Evolutionary conservation across 1,140 invertebrate genomes (phyloP), one percentile per base, ranked within the genome.

Genomic region (Subanguina moxae): DNA sequence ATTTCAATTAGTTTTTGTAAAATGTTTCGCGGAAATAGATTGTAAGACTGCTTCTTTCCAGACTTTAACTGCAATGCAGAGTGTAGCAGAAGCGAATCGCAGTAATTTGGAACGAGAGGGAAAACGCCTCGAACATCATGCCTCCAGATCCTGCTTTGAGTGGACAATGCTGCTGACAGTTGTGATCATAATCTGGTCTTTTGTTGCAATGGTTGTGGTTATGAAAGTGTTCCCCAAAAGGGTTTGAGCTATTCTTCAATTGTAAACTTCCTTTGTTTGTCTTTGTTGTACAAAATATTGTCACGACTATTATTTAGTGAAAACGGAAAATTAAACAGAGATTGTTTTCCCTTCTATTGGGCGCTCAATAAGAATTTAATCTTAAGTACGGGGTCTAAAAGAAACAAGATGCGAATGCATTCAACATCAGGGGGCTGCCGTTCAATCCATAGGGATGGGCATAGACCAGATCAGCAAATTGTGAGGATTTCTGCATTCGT

Each of bases 141-240:
- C 80, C 19, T 78, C 81, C 48, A 68, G 69, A 57, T 82, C 78
- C 23, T 82, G 80, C 43, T 76, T 80, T 45, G 73, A 82, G 52
- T 80, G 78, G 32, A 68, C 78, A 38, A 70, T 82, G 61, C 25
- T 81, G 25, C 61, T 76, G 17, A 64, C 79, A 13, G 69, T 79
- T 19, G 43, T 81, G 23, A 38, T 81, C 17, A 71, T 81, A 1
- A 71, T 82, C 32, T 76, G 73, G 78, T 67, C 68, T 1, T 82
- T 81, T 59, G 67, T 81, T 52, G 65, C 56, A 0, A 81, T 81
- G 76, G 72, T 81, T 38, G 15, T 81, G 23, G 17, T 81, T 21
- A 82, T 81, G 74, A 72, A 74, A 62, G 58, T 82, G 23, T 82
- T 83, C 62, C 78, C 71, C n/a, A 80, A 83, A 67, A 25, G 30